Conservation (phyloP, 2,888 invertebrate species). For the Cephus pulcher region DNA sequence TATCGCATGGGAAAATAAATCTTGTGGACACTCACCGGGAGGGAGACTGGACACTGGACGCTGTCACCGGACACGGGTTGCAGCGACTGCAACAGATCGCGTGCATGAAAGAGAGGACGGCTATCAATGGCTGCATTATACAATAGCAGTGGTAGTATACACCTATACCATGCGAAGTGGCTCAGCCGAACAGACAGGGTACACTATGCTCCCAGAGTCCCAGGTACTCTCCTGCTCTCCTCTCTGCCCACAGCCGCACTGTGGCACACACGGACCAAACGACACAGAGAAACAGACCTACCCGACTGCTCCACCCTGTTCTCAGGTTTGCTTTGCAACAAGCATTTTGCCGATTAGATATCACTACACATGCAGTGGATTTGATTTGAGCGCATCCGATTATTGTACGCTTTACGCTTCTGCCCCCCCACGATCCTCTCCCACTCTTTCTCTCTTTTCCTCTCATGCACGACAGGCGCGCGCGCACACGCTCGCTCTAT, state of each 20-base stretch:
- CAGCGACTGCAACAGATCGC: conserved; percentile 63
- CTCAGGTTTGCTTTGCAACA: conserved; percentile 47
- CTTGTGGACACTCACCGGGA: conserved; percentile 61
- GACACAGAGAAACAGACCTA: background rate
- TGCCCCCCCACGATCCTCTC: background rate
- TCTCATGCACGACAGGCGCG: conserved; percentile 8
- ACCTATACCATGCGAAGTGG: background rate
- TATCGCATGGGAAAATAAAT: conserved; percentile 64
- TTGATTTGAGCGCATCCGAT: conserved; percentile 29
- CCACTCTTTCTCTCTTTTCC: conserved; percentile 1
- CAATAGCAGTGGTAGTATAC: conserved; percentile 46
- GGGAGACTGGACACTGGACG: conserved; percentile 60
- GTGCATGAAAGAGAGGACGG: conserved; percentile 63
- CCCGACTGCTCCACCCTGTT: conserved; percentile 17
- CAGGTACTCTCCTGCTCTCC: conserved; percentile 1
- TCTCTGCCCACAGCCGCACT: background rate
- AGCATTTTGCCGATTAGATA: conserved; percentile 56
- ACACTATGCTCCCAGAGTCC: background rate
- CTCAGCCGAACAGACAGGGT: background rate
- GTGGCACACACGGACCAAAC: background rate
- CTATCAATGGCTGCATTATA: conserved; percentile 65
- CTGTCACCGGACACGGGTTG: conserved; percentile 64
- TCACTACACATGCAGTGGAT: conserved; percentile 41
- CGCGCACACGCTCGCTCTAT: conserved; percentile 18
- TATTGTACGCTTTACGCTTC: conserved; percentile 28